phyloP scores from a whole-genome alignment of 2,113 vertebrate species.

The Carlito syrichta region DNA sequence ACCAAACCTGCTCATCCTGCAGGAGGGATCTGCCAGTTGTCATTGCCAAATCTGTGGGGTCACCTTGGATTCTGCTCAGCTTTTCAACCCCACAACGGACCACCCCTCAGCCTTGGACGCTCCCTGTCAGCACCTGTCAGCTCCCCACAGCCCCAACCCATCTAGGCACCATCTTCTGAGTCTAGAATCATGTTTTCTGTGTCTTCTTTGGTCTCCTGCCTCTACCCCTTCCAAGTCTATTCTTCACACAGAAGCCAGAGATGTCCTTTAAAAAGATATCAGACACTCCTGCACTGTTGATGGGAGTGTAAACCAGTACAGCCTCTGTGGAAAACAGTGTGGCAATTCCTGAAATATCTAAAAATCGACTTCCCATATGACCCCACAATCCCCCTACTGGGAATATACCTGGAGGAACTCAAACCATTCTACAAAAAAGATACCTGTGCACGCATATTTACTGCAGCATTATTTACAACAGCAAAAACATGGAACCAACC shows the following conservation, averaged over 20 bases:
- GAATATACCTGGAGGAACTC: too few species aligned
- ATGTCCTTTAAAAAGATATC: neutral
- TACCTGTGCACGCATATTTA: too few species aligned
- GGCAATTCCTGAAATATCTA: too few species aligned
- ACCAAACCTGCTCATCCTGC: neutral
- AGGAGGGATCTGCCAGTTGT: accelerated
- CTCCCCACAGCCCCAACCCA: accelerated
- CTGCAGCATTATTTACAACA: too few species aligned
- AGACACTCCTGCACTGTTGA: too few species aligned
- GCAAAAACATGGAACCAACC: too few species aligned
- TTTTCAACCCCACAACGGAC: neutral
- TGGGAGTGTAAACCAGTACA: too few species aligned
- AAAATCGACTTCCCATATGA: too few species aligned
- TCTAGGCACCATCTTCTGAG: accelerated
- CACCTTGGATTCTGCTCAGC: accelerated
- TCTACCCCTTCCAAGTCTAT: neutral
- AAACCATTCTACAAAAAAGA: too few species aligned
- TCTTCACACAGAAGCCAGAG: neutral
- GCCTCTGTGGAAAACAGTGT: too few species aligned
- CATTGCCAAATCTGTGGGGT: neutral
- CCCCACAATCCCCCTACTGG: too few species aligned
- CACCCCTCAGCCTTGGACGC: neutral
- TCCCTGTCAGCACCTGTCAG: neutral
- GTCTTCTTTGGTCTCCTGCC: accelerated
- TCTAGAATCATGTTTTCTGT: accelerated